Percentiles rank a stretch among this genome's conserved stretches.
Evolutionary conservation across 2,888 invertebrate species (phyloP).

Genomic region (Brenthis daphne): DNA sequence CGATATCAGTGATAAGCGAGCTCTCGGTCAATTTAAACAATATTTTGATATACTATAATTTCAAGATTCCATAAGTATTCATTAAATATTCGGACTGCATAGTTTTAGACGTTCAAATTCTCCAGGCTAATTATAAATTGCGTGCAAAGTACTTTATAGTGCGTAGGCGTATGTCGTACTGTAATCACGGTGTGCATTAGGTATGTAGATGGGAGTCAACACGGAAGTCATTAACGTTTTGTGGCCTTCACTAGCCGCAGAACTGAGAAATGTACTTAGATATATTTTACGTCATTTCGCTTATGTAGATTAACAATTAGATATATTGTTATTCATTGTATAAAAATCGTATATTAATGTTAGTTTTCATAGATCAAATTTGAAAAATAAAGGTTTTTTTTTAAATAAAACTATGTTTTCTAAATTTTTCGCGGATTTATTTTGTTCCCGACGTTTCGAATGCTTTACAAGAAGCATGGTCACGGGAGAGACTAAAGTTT

Average conservation of each 20-base stretch:
- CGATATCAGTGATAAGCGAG: no score
- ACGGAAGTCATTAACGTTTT: conserved; percentile 41
- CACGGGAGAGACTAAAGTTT: no score
- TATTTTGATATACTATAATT: not conserved
- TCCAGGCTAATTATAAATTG: conserved; percentile 7
- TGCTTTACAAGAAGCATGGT: no score
- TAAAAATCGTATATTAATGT: no score
- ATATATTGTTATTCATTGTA: no score
- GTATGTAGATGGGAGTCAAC: conserved; percentile 44
- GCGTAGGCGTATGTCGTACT: conserved; percentile 22
- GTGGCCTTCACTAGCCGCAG: conserved; percentile 65
- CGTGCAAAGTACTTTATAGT: conserved; percentile 10
- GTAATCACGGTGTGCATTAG: conserved; percentile 43
- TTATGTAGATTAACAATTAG: not conserved
- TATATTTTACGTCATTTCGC: not conserved
- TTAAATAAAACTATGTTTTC: no score
- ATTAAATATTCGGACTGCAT: not conserved
- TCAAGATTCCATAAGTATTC: not conserved
- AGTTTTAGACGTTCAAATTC: not conserved
- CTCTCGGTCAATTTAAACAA: no score
- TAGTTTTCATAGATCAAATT: no score
- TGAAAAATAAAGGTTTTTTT: no score
- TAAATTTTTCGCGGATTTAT: no score
- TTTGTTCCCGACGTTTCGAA: no score
- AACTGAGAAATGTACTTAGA: conserved; percentile 45